Percentiles rank a stretch among this genome's conserved stretches.
Evolutionary conservation across 2,797 vertebrate genomes (phyloP).

Genomic region (Tragopan temminckii): DNA sequence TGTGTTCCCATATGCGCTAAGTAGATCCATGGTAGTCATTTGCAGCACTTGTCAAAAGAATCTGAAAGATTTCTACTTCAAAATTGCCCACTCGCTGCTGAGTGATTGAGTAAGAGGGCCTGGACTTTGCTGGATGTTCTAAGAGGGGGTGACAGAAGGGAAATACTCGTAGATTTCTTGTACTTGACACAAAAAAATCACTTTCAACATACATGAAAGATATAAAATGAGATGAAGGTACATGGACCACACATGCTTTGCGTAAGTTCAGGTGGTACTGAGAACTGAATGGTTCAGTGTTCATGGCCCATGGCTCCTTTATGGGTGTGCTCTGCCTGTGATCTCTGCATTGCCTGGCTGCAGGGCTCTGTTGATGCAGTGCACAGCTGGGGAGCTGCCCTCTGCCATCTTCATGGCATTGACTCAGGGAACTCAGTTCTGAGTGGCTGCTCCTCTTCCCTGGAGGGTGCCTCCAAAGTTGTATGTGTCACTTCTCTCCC

Average conservation of each 20-base stretch:
- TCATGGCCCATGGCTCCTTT: not conserved
- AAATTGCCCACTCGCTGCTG: not conserved
- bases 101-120: accelerated
- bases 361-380: accelerated
- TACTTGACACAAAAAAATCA: not conserved
- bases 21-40: accelerated
- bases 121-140: not conserved
- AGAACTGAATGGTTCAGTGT: accelerated
- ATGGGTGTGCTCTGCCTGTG: accelerated
- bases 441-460: not conserved
- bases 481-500: accelerated
- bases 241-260: not conserved
- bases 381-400: too few relatives aligned
- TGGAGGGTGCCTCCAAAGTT: accelerated
- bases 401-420: accelerated
- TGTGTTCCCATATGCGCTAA: accelerated
- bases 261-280: not conserved
- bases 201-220: not conserved
- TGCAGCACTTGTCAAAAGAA: too few relatives aligned
- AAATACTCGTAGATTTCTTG: not conserved
- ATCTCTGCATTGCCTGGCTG: too few relatives aligned
- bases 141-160: not conserved
- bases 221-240: not conserved
- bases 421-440: not conserved
- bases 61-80: too few relatives aligned